Evolutionary conservation across 1,140 invertebrate genomes (phyloP).

Genomic region (Pogonus chalceus): DNA sequence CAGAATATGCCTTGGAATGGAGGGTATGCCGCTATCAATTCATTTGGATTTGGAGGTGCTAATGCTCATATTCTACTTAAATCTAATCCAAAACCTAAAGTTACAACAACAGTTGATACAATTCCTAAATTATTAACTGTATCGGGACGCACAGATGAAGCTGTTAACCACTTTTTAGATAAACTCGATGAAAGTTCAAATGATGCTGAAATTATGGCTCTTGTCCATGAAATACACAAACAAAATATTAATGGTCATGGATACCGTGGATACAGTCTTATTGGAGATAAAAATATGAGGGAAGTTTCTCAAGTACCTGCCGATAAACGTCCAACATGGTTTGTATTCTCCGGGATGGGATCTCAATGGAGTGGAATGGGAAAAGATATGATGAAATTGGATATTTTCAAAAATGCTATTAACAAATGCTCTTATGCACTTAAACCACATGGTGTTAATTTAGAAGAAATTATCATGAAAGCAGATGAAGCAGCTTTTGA

Average conservation of each 20-base stretch:
- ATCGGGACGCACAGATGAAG: slow-evolving; percentile 77
- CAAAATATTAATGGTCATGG: slow-evolving; percentile 57
- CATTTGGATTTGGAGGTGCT: slow-evolving; percentile 95
- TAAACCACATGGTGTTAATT: slow-evolving; percentile 64
- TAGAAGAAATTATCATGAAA: slow-evolving; percentile 70
- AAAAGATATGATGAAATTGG: slow-evolving; percentile 67
- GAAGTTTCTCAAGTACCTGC: slow-evolving; percentile 25
- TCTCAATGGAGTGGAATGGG: slow-evolving; percentile 95
- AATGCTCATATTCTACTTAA: slow-evolving; percentile 86
- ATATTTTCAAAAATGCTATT: slow-evolving; percentile 70
- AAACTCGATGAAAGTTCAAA: slow-evolving; percentile 45
- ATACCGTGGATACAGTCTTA: slow-evolving; percentile 66
- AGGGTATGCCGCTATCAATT: slow-evolving; percentile 80
- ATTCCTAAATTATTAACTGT: slow-evolving; percentile 64
- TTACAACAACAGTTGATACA: slow-evolving; percentile 39
- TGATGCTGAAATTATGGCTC: slow-evolving; percentile 66
- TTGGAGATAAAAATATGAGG: slow-evolving; percentile 41
- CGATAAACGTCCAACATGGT: slow-evolving; percentile 78
- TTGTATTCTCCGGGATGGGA: slow-evolving; percentile 93
- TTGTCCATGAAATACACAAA: slow-evolving; percentile 65
- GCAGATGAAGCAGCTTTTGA: slow-evolving; percentile 66
- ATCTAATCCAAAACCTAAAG: slow-evolving; percentile 63
- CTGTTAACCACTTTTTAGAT: slow-evolving; percentile 57
- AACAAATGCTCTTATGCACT: slow-evolving; percentile 63
- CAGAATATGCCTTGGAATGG: slow-evolving; percentile 72